These are phyloP conservation scores for Pelecanoides urinatrix DNA, from an alignment of 2,113 vertebrate genomes.

Conservation along the genomic window DNA sequence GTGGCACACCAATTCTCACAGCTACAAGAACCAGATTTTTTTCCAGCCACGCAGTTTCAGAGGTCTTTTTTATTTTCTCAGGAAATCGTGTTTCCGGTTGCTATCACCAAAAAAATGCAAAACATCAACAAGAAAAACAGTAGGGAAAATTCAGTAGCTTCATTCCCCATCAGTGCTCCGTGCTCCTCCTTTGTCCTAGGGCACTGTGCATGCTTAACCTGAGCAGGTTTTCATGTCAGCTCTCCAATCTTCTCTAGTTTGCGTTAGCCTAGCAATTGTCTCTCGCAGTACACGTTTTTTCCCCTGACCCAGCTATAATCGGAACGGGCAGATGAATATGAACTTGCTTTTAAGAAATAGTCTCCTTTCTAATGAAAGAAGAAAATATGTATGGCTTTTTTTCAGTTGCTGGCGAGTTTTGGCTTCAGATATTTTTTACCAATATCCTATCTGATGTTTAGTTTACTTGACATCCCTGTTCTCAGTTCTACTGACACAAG, in stretches of 20 bases:
- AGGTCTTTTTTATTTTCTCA: background rate
- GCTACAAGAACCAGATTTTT: background rate
- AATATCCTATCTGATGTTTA: background rate
- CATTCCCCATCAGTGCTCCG: background rate
- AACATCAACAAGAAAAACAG: background rate
- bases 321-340: background rate
- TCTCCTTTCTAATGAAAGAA: background rate
- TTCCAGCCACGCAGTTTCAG: background rate
- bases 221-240: constrained; percentile 9
- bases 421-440: background rate
- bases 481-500: background rate
- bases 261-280: background rate
- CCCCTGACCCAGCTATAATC: background rate
- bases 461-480: background rate
- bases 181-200: constrained; percentile 11
- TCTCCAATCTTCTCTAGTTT: constrained; percentile 22
- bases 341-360: background rate
- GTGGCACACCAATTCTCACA: background rate
- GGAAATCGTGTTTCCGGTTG: background rate
- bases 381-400: background rate
- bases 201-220: background rate
- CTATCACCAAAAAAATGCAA: background rate
- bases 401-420: background rate
- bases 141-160: constrained; percentile 30
- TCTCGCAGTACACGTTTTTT: background rate